These are phyloP conservation scores for western clawed frog (Xenopus tropicalis) DNA, from an alignment of 2,113 vertebrate species.

Conservation along the genomic window UCB_Xtro_10.0 CM004450.2:137465501-137466000, in stretches of 20 bases:
- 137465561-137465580: not conserved
- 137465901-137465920: slow-evolving; percentile 90
- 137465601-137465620: too few species aligned
- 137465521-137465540: too few species aligned
- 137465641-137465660: too few species aligned
- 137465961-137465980: slow-evolving; percentile 86
- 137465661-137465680: too few species aligned
- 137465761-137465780: slow-evolving; percentile 88
- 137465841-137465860: slow-evolving; percentile 92
- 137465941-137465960: slow-evolving; percentile 91
- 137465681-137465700: too few species aligned
- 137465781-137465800: slow-evolving; percentile 78
- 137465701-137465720: too few species aligned
- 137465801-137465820: slow-evolving; percentile 72
- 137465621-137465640: too few species aligned
- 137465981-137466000: not conserved
- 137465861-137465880: slow-evolving; percentile 87
- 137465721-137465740: too few species aligned
- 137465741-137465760: slow-evolving; percentile 74
- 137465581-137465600: too few species aligned
- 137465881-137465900: slow-evolving; percentile 93
- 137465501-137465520: too few species aligned
- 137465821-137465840: slow-evolving; percentile 85
- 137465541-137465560: not conserved
- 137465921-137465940: slow-evolving; percentile 88